Base-by-base conservation (phyloP, 2,888 invertebrate genomes). In the Silvanus unidentatus region DNA sequence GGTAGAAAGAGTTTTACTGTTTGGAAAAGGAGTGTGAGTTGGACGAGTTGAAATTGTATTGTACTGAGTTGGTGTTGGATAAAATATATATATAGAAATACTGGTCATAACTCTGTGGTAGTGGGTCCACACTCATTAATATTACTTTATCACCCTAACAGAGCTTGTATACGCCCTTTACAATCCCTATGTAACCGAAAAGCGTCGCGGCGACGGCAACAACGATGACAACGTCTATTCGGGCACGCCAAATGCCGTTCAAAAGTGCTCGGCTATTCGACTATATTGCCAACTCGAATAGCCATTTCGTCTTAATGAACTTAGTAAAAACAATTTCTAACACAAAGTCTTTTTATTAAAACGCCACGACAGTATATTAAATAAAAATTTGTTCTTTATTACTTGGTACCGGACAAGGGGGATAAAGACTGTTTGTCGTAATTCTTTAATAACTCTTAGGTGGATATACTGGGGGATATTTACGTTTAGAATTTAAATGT, bases 121-220 rank as follows among this genome's bases (percentile, higher is more conserved):
- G 32, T 32, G 49, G 48, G 41, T 45, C 44, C 38, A 43, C 42
- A 49, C 42, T 50, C 53, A 53, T 53, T 53, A 50, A 53, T 53
- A 53, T 53, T 50, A 50, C 53, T 53, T 50, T 53, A 50, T 50
- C 50, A 44, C 42, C 42, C 39, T 37, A 29, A 28, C 41, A 35
- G 13, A 13, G 35, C 41, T 35, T 41, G 27, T 27, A 22, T 35
- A 14, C 16, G 13, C 16, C 16, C 13, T 16, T 22, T 35, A 34
- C 30, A 40, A 16, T 40, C 40, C 40, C 40, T 40, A 8, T 22
- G 30, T 40, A 32, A n/a, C 32, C 32, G 6, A 32, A 12, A 22
- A 22, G 22, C 22, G 22, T 22, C 22, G 22, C 22, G 22, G 22
- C 22, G 22, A 22, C 22, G 3, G 22, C 22, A 22, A 22, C 22